phyloP scores from a whole-genome alignment of 1,140 invertebrate species.

The Catajapyx aquilonaris region DNA sequence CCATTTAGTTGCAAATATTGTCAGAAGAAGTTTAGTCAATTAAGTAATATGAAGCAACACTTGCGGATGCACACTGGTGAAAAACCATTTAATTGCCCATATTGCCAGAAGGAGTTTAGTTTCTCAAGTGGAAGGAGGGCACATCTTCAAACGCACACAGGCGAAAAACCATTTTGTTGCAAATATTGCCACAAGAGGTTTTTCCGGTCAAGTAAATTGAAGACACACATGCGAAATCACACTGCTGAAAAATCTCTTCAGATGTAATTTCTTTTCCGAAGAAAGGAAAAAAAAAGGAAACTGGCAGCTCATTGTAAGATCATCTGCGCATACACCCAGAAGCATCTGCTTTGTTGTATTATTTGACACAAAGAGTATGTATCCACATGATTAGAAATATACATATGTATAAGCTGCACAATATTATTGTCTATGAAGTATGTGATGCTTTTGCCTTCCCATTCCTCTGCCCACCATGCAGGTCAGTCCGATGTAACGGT shows the following conservation, averaged over 20 bases:
- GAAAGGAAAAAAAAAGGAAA: no score
- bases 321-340: no score
- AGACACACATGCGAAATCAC: constrained; percentile 13
- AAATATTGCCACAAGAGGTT: constrained; percentile 12
- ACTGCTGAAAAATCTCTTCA: constrained; percentile 14
- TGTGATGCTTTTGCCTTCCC: no score
- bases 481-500: no score
- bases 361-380: no score
- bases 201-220: constrained; percentile 13
- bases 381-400: no score
- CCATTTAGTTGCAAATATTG: constrained; percentile 5
- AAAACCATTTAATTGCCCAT: constrained; percentile 14
- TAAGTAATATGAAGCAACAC: constrained; percentile 4
- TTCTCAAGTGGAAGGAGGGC: constrained; percentile 3
- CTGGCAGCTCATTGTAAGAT: no score
- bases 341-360: no score
- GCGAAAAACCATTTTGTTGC: constrained; percentile 14
- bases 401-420: no score
- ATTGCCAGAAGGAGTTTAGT: constrained; percentile 13
- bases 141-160: constrained; percentile 11
- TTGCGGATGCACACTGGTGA: constrained; percentile 13
- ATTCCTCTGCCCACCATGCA: no score
- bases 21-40: neutral
- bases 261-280: no score
- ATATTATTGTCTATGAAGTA: no score